A percentile compares a stretch with the other conserved stretches of the same genome.
phyloP scores from a whole-genome alignment of 2,888 invertebrate genomes.

The Mythimna albipuncta region DNA sequence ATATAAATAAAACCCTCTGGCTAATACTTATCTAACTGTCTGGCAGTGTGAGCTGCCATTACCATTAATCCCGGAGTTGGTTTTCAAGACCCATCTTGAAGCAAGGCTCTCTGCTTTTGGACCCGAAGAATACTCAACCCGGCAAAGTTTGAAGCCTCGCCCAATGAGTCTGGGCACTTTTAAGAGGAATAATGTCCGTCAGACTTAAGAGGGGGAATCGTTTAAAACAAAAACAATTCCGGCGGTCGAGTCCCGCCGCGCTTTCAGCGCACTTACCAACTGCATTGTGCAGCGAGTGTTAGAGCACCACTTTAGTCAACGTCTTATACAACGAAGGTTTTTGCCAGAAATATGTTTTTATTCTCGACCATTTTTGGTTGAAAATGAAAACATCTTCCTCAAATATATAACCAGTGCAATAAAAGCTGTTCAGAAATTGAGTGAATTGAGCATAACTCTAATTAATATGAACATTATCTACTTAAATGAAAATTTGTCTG shows the following conservation, averaged over 20 bases:
- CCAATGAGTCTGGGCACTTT: slow-evolving; percentile 51
- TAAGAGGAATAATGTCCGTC: slow-evolving; percentile 50
- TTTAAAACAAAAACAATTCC: slow-evolving; percentile 60
- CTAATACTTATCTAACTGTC: slow-evolving; percentile 60
- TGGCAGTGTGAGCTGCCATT: slow-evolving; percentile 52
- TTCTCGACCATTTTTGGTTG: slow-evolving; percentile 4
- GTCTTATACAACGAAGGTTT: slow-evolving; percentile 36
- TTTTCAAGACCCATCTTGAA: slow-evolving; percentile 51
- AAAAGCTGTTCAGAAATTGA: background rate
- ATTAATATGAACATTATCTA: background rate
- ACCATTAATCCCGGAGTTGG: slow-evolving; percentile 63
- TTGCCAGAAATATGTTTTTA: slow-evolving; percentile 23
- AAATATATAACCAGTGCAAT: slow-evolving; percentile 2
- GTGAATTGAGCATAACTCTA: background rate
- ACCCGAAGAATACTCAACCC: slow-evolving; percentile 46
- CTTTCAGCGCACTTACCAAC: slow-evolving; percentile 35
- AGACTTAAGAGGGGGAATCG: slow-evolving; percentile 38
- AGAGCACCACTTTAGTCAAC: slow-evolving; percentile 45
- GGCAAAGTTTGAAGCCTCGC: slow-evolving; percentile 54
- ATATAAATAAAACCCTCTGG: slow-evolving; percentile 58
- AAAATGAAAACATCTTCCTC: slow-evolving; percentile 11
- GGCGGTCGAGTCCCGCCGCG: slow-evolving; percentile 32
- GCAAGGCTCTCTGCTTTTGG: slow-evolving; percentile 29
- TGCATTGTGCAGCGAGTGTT: slow-evolving; percentile 55
- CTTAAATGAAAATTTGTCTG: background rate